Conservation (phyloP, 2,888 invertebrate genomes). For the Lucinisca nassula region DNA sequence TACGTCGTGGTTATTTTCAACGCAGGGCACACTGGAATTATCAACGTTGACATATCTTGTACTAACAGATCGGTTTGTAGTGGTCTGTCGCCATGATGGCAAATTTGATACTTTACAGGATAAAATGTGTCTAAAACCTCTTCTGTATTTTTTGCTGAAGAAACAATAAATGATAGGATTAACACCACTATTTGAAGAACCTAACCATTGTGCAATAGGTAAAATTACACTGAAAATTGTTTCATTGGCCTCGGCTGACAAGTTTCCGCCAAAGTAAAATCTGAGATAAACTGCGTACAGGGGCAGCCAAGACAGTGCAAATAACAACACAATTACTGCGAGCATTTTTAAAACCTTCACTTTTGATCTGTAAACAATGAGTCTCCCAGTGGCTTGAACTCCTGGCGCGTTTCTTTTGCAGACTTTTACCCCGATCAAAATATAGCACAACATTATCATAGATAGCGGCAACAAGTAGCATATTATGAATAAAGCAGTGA, state of each 20-base stretch:
- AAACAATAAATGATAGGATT: constrained; percentile 98
- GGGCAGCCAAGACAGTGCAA: constrained; percentile 97
- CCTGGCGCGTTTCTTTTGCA: constrained; percentile 96
- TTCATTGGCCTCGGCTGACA: constrained; percentile 5
- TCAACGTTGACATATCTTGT: constrained; percentile 59
- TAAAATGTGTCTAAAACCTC: constrained; percentile 91
- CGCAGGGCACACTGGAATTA: constrained; percentile 38
- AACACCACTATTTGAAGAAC: constrained; percentile 97
- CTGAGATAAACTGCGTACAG: constrained; percentile 93
- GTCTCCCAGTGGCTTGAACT: constrained; percentile 91
- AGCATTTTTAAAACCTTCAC: constrained; percentile 98
- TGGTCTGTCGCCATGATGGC: constrained; percentile 38
- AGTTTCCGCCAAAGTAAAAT: constrained; percentile 89
- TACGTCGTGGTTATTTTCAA: constrained; percentile 16
- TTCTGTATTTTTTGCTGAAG: constrained; percentile 97
- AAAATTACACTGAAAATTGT: constrained; percentile 93
- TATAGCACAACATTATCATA: constrained; percentile 96
- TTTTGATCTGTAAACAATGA: constrained; percentile 93
- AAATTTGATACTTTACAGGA: constrained; percentile 47
- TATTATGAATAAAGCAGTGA: constrained; percentile 95
- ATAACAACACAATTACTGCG: constrained; percentile 96
- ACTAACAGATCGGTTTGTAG: constrained; percentile 47
- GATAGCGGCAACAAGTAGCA: constrained; percentile 97
- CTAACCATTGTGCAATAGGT: constrained; percentile 97
- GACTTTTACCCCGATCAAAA: constrained; percentile 96